phyloP scores from a whole-genome alignment of 1,140 invertebrate genomes.

The Venustaconcha ellipsiformis region DNA sequence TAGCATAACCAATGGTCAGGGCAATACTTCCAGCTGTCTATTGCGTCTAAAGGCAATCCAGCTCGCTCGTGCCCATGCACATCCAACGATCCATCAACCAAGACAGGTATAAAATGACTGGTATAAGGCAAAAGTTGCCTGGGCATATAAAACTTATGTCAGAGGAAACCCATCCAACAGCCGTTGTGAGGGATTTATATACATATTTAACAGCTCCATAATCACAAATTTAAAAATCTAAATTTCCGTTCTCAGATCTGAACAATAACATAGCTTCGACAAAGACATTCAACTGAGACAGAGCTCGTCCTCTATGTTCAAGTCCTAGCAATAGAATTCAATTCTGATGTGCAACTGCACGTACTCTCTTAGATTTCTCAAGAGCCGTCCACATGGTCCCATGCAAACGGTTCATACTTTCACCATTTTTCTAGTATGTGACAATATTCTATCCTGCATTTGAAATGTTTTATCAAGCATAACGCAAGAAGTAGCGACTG shows the following conservation, averaged over 20 bases:
- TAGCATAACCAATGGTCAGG: no score
- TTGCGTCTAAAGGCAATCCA: no score
- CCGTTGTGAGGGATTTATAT: no score
- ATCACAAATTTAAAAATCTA: no score
- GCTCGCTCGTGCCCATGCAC: no score
- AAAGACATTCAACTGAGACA: conserved; percentile 4
- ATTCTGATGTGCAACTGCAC: conserved; percentile 6
- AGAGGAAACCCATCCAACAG: no score
- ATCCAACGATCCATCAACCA: no score
- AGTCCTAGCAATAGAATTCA: conserved; percentile 4
- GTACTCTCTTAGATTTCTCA: conserved; percentile 1
- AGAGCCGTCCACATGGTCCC: conserved; percentile 3
- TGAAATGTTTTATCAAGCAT: not conserved
- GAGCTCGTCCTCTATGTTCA: not conserved
- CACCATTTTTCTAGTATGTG: not conserved
- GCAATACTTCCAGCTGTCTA: no score
- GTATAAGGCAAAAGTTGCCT: no score
- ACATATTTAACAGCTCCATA: no score
- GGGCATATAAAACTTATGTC: no score
- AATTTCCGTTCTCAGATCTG: not conserved
- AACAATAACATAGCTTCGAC: not conserved
- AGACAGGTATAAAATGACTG: no score
- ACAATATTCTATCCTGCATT: not conserved
- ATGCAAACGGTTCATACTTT: not conserved
- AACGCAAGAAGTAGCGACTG: not conserved